Percentiles rank a stretch among this genome's conserved stretches.
These are phyloP conservation scores for Drosophila quadrilineata DNA, from an alignment of 1,140 invertebrate genomes.

Conservation along the genomic window DNA sequence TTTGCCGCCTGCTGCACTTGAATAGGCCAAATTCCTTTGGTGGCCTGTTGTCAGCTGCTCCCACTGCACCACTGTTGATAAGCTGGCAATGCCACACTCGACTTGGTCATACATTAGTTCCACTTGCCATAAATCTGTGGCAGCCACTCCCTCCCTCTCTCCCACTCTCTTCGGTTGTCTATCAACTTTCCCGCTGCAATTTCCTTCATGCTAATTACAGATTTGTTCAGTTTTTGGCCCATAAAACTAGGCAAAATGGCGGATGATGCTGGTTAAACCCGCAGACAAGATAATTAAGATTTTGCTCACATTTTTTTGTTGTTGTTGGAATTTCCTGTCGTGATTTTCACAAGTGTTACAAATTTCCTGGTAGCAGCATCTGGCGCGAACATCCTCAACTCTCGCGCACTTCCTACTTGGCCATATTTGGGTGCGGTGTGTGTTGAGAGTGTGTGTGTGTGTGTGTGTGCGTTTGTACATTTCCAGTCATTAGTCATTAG, in stretches of 20 bases:
- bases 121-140: background rate
- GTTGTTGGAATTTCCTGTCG: constrained; percentile 66
- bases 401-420: constrained; percentile 35
- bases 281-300: constrained; percentile 38
- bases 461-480: constrained; percentile 42
- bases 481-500: constrained; percentile 66
- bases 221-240: constrained; percentile 6
- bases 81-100: background rate
- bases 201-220: constrained; percentile 34
- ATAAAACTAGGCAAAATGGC: constrained; percentile 7
- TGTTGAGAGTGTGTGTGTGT: too few relatives aligned
- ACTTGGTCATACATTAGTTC: background rate
- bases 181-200: constrained; percentile 9
- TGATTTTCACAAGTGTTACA: constrained; percentile 47
- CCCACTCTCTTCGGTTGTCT: background rate
- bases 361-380: constrained; percentile 56
- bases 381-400: constrained; percentile 32
- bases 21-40: background rate
- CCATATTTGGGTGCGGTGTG: constrained; percentile 42
- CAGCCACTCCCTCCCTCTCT: background rate
- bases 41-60: background rate
- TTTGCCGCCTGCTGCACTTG: background rate
- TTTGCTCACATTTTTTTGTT: too few relatives aligned
- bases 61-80: background rate
- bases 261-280: background rate